phyloP scores from a whole-genome alignment of 2,797 vertebrate genomes.

The Acipenser transmontanus region DNA sequence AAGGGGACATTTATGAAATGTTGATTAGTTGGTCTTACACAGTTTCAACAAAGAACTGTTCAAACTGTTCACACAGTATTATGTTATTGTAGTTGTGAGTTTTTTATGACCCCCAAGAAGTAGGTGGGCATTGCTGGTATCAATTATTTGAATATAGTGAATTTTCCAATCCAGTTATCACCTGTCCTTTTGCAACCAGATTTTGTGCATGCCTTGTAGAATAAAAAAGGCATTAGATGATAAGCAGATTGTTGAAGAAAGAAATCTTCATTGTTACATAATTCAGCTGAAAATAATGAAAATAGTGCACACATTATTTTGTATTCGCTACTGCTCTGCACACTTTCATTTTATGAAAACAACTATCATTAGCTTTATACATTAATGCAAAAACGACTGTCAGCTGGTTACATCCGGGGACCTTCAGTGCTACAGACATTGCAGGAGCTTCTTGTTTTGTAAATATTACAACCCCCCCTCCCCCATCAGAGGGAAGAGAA shows the following conservation, averaged over 20 bases:
- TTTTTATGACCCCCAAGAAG: neutral
- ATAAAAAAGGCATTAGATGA: constrained; percentile 2
- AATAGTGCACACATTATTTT: neutral
- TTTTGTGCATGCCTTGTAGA: neutral
- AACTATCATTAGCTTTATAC: neutral
- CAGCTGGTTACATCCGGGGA: neutral
- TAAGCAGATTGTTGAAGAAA: neutral
- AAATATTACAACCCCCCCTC: no score
- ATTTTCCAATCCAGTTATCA: no score
- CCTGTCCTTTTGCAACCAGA: neutral
- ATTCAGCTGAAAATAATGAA: neutral
- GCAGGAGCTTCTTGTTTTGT: no score
- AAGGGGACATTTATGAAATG: neutral
- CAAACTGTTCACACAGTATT: neutral
- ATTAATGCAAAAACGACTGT: neutral
- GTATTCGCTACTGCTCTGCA: neutral
- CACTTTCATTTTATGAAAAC: neutral
- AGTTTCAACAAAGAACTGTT: neutral
- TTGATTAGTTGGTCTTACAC: neutral
- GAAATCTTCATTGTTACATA: neutral
- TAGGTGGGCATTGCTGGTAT: neutral
- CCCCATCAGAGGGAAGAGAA: no score
- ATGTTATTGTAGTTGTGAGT: neutral
- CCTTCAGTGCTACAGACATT: neutral
- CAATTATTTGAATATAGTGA: neutral